Conservation (phyloP, 2,113 vertebrate genomes). For the Psittacula cyanocephala region DNA sequence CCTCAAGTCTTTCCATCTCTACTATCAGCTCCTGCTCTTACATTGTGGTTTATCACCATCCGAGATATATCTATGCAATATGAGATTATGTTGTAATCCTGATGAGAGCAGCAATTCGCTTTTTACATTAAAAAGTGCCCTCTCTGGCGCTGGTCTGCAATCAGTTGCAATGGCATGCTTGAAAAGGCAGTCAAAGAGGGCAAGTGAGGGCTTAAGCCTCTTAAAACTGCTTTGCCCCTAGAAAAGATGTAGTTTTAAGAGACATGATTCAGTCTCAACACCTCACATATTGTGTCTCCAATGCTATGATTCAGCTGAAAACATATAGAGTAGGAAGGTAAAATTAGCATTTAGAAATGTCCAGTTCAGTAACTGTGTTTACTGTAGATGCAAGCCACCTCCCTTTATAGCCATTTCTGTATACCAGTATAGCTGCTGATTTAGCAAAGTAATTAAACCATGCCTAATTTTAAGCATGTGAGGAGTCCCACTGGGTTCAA, state of each 20-base stretch:
- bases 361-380: not conserved
- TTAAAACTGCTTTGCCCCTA: not conserved
- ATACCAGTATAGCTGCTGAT: not conserved
- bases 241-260: not conserved
- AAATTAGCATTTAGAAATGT: not conserved
- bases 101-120: not conserved
- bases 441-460: slow-evolving; percentile 5
- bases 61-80: not conserved
- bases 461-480: slow-evolving; percentile 41
- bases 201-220: not conserved
- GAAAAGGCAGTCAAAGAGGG: not conserved
- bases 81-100: not conserved
- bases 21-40: not conserved
- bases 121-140: not conserved
- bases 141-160: not conserved
- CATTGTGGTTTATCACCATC: not conserved
- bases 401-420: not conserved
- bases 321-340: not conserved
- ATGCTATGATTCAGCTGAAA: not conserved
- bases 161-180: not conserved
- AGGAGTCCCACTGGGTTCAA: slow-evolving; percentile 8
- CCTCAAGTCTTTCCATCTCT: not conserved
- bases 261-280: not conserved
- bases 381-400: not conserved
- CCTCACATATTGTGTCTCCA: not conserved